Evolutionary conservation across 2,888 invertebrate species (phyloP), one percentile per base, ranked within the genome.

Genomic region (Autographa gamma): DNA sequence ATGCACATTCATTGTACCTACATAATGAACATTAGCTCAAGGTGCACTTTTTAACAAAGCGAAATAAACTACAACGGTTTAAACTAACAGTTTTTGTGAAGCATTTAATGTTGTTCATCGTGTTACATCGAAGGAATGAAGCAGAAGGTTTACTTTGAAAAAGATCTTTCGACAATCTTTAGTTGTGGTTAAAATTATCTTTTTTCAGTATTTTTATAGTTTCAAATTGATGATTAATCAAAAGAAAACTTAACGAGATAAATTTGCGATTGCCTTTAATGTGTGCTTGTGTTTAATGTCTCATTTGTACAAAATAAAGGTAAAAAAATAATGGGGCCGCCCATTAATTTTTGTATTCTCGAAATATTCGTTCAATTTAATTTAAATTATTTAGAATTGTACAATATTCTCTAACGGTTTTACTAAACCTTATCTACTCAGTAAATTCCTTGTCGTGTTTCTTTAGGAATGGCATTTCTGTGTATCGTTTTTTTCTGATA

Each of bases 1-100:
- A 83, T 81, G 72, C 78, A 81, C 79, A 83, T 81, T 81, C 79
- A 81, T 83, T 73, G 77, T 69, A 61, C 73, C 63, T 66, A 61
- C 73, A 69, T 81, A 25, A 19, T 56, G 77, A 66, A 74, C 74
- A 69, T 70, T 54, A 60, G 61, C 70, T 60, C 54, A 67, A 77
- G 69, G 73, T 81, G 66, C 73, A 64, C 74, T 77, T 76, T 74
- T 73, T 73, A 80, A 83, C 59, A 73, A 73, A 77, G 68, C 71
- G 69, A 77, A 81, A 83, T 81, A 74, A 77, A 81, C 69, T 74
- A 64, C 70, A 73, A 60, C 64, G 41, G 54, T 38, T 62, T 56
- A 69, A 73, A 77, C 71, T 76, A 65, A 72, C 60, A 67, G 63
- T 81, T 69, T 82, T 81, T 83, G 71, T 76, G 70, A 84, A 79